Evolutionary conservation across 2,888 invertebrate genomes (phyloP).

Genomic region (Copidosoma aretas): DNA sequence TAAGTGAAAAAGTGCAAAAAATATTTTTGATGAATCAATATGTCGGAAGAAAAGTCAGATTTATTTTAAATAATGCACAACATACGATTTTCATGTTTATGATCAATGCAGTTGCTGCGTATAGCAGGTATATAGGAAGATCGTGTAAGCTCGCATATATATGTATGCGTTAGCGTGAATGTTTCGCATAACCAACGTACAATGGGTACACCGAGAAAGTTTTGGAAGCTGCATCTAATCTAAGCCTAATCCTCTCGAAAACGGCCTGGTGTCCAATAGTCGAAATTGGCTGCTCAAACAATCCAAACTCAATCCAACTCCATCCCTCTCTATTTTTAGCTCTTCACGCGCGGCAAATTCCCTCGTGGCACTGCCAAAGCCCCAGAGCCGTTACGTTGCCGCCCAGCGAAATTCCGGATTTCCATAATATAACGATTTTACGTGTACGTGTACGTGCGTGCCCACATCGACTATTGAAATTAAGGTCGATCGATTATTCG

Average conservation of each 20-base stretch:
- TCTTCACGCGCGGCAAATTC: not conserved
- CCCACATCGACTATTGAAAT: slow-evolving; percentile 23
- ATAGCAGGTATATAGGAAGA: too few relatives aligned
- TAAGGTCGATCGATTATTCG: slow-evolving; percentile 36
- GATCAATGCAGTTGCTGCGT: too few relatives aligned
- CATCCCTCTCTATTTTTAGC: too few relatives aligned
- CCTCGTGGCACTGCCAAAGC: slow-evolving; percentile 11
- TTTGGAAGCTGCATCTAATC: not conserved
- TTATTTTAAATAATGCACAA: too few relatives aligned
- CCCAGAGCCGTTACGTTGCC: slow-evolving; percentile 4
- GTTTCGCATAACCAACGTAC: too few relatives aligned
- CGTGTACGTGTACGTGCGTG: slow-evolving; percentile 2
- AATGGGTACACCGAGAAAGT: not conserved
- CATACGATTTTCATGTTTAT: too few relatives aligned
- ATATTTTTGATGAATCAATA: too few relatives aligned
- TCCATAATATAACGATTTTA: slow-evolving; percentile 36
- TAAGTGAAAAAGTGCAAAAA: too few relatives aligned
- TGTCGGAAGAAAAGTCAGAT: too few relatives aligned
- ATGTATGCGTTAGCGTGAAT: too few relatives aligned
- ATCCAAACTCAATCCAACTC: slow-evolving; percentile 12
- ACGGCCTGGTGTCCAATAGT: not conserved
- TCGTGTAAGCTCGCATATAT: too few relatives aligned
- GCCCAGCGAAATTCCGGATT: slow-evolving; percentile 27
- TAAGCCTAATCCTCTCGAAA: too few relatives aligned
- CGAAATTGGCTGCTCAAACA: not conserved